phyloP scores from a whole-genome alignment of 2,113 vertebrate species.

The Shinisaurus crocodilurus region DNA sequence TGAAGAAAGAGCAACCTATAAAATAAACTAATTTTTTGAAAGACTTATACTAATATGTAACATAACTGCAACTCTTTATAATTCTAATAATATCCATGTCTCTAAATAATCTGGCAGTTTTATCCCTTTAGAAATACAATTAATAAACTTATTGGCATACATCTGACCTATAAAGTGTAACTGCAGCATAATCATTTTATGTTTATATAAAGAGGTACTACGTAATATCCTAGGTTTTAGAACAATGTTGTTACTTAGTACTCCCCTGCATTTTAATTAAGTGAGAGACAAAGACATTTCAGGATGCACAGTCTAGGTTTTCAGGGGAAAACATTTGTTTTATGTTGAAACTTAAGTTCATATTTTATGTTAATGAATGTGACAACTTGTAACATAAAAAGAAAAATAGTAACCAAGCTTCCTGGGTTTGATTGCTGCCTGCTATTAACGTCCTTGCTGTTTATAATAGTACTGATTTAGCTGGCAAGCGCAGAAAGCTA shows the following conservation, averaged over 20 bases:
- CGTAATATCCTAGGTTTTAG: neutral
- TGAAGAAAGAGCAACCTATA: neutral
- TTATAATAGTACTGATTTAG: slow-evolving; percentile 49
- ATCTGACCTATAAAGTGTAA: neutral
- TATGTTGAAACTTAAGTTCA: neutral
- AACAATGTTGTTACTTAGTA: neutral
- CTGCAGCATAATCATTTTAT: neutral
- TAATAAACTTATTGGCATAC: neutral
- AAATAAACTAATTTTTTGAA: neutral
- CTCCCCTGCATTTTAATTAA: neutral
- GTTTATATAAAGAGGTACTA: neutral
- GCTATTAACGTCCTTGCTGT: slow-evolving; percentile 34
- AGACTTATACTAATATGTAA: neutral
- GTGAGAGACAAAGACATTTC: neutral
- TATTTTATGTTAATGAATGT: neutral
- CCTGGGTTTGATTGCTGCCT: slow-evolving; percentile 51
- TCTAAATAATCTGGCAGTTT: neutral
- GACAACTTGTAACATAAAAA: slow-evolving; percentile 27
- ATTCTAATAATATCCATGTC: neutral
- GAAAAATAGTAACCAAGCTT: slow-evolving; percentile 55
- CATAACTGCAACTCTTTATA: neutral
- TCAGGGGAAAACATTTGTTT: neutral
- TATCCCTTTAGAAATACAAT: neutral
- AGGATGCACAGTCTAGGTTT: neutral
- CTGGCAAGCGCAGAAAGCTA: slow-evolving; percentile 54